Evolutionary conservation across 2,797 vertebrate genomes (phyloP).

Genomic region (Spinibarbus caldwelli): DNA sequence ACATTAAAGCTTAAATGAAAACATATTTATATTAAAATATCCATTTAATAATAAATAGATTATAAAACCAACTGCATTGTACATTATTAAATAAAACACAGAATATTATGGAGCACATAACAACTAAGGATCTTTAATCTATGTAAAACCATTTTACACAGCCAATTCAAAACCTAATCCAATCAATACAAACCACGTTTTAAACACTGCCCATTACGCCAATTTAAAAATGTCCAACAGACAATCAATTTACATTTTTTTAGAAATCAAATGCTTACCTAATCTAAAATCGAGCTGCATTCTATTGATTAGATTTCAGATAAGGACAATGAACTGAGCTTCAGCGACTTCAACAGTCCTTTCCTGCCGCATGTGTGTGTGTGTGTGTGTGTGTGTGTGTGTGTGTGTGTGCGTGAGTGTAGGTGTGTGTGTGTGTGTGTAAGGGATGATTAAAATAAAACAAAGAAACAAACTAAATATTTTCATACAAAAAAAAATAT

Average conservation of each 20-base stretch:
- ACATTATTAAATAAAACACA: slow-evolving; percentile 11
- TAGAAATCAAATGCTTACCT: slow-evolving; percentile 84
- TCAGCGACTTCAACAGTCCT: slow-evolving; percentile 43
- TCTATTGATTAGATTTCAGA: slow-evolving; percentile 79
- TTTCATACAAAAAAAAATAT: not conserved
- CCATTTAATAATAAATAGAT: not conserved
- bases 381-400: slow-evolving; percentile 34
- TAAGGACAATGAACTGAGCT: slow-evolving; percentile 73
- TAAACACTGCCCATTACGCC: slow-evolving; percentile 79
- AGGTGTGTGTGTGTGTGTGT: not conserved
- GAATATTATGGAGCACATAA: slow-evolving; percentile 42
- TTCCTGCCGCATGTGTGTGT: slow-evolving; percentile 50
- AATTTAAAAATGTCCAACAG: slow-evolving; percentile 79
- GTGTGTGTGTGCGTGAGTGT: not conserved
- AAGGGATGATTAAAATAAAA: not conserved
- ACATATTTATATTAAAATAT: not conserved
- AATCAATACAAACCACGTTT: slow-evolving; percentile 87
- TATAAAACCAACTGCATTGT: not conserved
- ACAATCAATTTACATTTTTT: slow-evolving; percentile 82
- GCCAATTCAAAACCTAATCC: slow-evolving; percentile 72
- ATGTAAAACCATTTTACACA: slow-evolving; percentile 69
- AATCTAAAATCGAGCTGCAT: slow-evolving; percentile 78
- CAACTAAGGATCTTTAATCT: slow-evolving; percentile 62
- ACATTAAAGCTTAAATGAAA: not conserved
- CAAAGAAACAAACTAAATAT: not conserved